Evolutionary conservation across 92 coral and sea anemone genomes (phyloP).

Genomic region (Siderastrea radians): DNA sequence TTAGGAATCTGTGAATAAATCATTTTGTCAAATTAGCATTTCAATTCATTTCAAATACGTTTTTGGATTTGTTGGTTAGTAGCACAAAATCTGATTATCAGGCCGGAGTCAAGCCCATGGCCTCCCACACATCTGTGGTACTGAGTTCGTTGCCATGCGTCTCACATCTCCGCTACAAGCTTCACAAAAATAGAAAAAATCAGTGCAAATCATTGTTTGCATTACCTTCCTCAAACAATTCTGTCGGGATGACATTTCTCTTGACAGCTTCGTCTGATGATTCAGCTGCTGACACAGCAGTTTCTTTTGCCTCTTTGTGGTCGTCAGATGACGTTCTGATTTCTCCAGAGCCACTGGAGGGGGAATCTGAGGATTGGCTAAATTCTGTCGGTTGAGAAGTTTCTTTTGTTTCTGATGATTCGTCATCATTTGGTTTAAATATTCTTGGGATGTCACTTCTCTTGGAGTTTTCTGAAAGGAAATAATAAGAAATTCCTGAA

Average conservation of each 20-base stretch:
- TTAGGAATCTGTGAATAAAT: no score
- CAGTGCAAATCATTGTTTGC: no score
- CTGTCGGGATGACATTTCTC: conserved; percentile 80
- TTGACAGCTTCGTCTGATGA: conserved; percentile 31
- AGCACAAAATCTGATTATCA: no score
- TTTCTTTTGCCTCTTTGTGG: conserved; percentile 8
- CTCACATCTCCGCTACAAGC: no score
- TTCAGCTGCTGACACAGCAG: conserved; percentile 3
- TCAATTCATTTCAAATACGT: no score
- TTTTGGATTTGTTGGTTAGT: no score
- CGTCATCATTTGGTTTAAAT: conserved; percentile 45
- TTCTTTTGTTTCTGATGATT: conserved; percentile 25
- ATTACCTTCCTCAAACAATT: conserved; percentile 78
- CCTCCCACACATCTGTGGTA: no score
- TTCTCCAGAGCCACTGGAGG: conserved; percentile 49
- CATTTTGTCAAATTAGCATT: no score
- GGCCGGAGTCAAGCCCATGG: no score
- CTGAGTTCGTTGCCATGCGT: no score
- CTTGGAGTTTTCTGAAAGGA: conserved; percentile 28
- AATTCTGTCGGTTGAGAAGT: conserved; percentile 3
- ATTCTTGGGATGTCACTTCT: conserved; percentile 56
- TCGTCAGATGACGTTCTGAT: not conserved
- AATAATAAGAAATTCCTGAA: no score
- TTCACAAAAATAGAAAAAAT: no score
- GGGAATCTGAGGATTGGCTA: not conserved